Base-by-base conservation (phyloP, 1,140 invertebrate genomes). In the Mesaphorura yosii region DNA sequence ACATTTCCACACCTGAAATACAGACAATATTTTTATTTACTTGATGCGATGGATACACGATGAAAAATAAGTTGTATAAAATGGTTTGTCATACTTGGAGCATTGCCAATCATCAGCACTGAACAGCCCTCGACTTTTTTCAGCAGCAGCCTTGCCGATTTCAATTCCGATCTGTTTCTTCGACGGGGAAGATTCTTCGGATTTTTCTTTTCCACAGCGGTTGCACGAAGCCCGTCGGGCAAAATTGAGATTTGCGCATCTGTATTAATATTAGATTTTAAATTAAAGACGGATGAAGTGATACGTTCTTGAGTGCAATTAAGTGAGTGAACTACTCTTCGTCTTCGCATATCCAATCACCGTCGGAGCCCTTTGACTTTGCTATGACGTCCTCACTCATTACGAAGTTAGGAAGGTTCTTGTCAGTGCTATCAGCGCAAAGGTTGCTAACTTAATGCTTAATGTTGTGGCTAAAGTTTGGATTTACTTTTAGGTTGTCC, bases 41-140 rank as follows among this genome's bases (percentile, higher is more conserved):
- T n/a, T n/a, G n/a, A n/a, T n/a, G n/a, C n/a, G n/a, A n/a, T n/a
- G n/a, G n/a, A n/a, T n/a, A n/a, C n/a, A n/a, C n/a, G n/a, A n/a
- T n/a, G n/a, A n/a, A n/a, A n/a, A n/a, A n/a, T n/a, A n/a, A n/a
- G n/a, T n/a, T n/a, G n/a, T n/a, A n/a, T n/a, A n/a, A 4, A 5
- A 25, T 14, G 5, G 4, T 12, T 6, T 19, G 15, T 64, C 64
- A 66, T 67, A 82, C 77, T 96, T 96, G 70, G 86, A 92, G 69
- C 96, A 99, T 67, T 96, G 89, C 96, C 96, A 99, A 70, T 99
- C 95, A 71, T 98, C 94, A 47, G 95, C 94, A 73, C 88, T 90
- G 67, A 88, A 95, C n/a, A 99, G 75, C 15, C 96, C 96, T 64
- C 92, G 82, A 62, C 91, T 96, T 72, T 98, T 98, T 68, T 98